Conservation (phyloP, 2,113 vertebrate genomes). For the Clarias batrachus region DNA sequence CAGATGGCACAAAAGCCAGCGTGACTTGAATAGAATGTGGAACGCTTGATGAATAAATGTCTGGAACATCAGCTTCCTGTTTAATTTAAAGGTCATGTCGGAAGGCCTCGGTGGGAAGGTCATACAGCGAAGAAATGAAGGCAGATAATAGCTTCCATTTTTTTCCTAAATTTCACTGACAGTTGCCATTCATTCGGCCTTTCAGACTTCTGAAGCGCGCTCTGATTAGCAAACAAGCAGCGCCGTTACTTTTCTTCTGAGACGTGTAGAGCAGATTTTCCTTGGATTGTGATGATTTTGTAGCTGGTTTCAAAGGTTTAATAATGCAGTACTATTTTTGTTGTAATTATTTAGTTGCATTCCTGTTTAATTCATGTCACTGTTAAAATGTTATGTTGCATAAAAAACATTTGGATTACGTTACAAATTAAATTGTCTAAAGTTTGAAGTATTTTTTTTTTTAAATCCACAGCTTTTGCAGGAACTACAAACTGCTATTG, state of each 20-base stretch:
- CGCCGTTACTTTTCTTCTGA: background rate
- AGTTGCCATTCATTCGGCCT: background rate
- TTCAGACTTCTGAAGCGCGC: background rate
- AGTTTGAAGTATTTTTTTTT: no score
- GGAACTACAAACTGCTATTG: no score
- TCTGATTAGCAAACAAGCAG: background rate
- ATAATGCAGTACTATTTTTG: background rate
- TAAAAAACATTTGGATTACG: no score
- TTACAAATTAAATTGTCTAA: no score
- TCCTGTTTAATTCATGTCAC: no score
- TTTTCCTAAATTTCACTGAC: background rate
- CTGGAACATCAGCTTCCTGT: background rate
- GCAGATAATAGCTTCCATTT: background rate
- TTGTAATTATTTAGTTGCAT: background rate
- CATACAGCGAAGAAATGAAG: background rate
- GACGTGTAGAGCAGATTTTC: background rate
- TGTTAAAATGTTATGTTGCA: no score
- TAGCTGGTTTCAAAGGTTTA: background rate
- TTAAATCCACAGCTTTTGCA: no score
- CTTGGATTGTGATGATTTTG: background rate
- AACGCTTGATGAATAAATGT: background rate
- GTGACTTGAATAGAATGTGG: background rate
- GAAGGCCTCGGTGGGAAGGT: background rate
- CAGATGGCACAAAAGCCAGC: background rate
- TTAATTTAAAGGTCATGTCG: background rate